Base-by-base conservation (phyloP, 2,113 vertebrate genomes). In the Indicator maculatus region DNA sequence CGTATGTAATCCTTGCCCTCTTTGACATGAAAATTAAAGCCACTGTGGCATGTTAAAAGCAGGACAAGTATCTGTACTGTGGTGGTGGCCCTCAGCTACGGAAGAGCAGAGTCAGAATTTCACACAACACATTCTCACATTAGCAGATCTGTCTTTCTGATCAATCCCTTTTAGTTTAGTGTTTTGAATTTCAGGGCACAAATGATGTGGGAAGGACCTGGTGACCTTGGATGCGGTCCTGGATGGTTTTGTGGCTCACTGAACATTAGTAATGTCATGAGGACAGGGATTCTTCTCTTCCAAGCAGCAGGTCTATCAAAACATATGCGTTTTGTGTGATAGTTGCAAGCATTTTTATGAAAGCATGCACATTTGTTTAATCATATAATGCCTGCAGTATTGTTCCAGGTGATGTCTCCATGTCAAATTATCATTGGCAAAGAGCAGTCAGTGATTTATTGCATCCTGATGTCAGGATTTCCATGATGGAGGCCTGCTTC, bases 1-100 rank as follows among this genome's bases (percentile, higher is more conserved):
- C 96, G 96, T 96, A 96, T 8, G 96, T 96, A 92, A 56, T 16
- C 12, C 20, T 50, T 66, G 15, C 4, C 36, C 31, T 30, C 64
- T 67, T 90, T 75, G 30, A 50, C 3, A 0, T 72, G 83, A 77
- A 65, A 83, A 36, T 19, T 19, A 56, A 72, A 26, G 55, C n/a
- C 36, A 27, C 18, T 47, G 17, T 47, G 39, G 61, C 47, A 2
- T 19, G 21, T n/a, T 58, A 60, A 95, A 52, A 65, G 39, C 14
- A 53, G 45, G 24, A 47, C 20, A 20, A 56, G 5, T 33, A 11
- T 38, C 33, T 82, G 8, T n/a, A 23, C 21, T 3, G 5, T 71
- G 15, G 12, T 36, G 44, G 24, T 30, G 24, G 12, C 27, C 24
- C 47, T 86, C 39, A 39, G 47, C n/a, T 69, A 28, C 70, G 69